Evolutionary conservation across 1,140 invertebrate genomes (phyloP).

Genomic region (Planococcus citri): DNA sequence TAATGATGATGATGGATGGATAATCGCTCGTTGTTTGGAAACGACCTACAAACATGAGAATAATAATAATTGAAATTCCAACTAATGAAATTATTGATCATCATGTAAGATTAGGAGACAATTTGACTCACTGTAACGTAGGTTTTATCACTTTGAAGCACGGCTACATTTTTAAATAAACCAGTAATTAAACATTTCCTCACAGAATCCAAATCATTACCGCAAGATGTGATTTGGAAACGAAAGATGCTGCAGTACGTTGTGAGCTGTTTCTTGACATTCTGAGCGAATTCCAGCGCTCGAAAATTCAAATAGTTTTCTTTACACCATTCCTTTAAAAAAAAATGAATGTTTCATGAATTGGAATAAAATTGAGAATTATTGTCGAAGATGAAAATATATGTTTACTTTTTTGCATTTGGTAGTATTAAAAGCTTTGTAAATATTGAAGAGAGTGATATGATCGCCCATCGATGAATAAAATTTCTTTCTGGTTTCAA

Average conservation of each 20-base stretch:
- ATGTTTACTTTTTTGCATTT: slow-evolving; percentile 53
- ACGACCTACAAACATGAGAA: slow-evolving; percentile 38
- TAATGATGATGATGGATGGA: slow-evolving; percentile 74
- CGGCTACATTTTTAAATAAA: slow-evolving; percentile 80
- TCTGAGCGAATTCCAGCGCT: slow-evolving; percentile 68
- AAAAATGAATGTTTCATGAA: neutral
- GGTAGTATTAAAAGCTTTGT: slow-evolving; percentile 57
- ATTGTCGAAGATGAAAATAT: neutral
- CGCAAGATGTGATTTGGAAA: slow-evolving; percentile 46
- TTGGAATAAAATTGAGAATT: neutral
- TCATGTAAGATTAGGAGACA: neutral
- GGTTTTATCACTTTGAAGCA: slow-evolving; percentile 59
- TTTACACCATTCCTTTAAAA: slow-evolving; percentile 67
- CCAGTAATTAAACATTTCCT: slow-evolving; percentile 69
- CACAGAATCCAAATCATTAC: slow-evolving; percentile 53
- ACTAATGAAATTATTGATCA: neutral
- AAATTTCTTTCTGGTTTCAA: slow-evolving; percentile 64
- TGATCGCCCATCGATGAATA: slow-evolving; percentile 80
- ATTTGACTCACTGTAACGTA: slow-evolving; percentile 52
- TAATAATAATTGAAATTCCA: neutral
- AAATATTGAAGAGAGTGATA: slow-evolving; percentile 82
- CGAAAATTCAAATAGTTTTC: slow-evolving; percentile 78
- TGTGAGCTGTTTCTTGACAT: slow-evolving; percentile 70
- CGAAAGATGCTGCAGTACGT: slow-evolving; percentile 49
- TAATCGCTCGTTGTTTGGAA: slow-evolving; percentile 50